Conservation (phyloP, 30 jellyfish, hydroid and myxozoan species). For the Cassiopea xamachana region DNA sequence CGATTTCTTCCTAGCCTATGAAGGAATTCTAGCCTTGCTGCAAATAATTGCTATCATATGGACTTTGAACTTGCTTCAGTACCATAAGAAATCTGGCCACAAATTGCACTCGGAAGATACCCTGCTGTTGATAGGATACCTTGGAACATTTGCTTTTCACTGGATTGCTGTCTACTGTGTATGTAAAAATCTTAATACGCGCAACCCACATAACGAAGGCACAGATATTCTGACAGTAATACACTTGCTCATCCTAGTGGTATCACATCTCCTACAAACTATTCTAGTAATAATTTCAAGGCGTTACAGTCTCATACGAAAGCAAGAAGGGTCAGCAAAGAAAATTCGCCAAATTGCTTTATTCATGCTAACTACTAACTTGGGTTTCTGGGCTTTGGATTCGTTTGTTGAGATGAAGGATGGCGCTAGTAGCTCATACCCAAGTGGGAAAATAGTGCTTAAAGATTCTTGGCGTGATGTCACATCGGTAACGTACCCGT, state of each 20-base stretch:
- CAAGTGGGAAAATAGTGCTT: constrained; percentile 13
- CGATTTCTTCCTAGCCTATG: constrained; percentile 30
- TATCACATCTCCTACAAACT: constrained; percentile 24
- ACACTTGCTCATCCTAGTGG: background rate
- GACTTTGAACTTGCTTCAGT: background rate
- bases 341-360: constrained; percentile 22
- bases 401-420: constrained; percentile 56
- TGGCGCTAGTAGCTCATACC: constrained; percentile 32
- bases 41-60: constrained; percentile 11
- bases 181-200: background rate
- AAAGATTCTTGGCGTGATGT: constrained; percentile 9
- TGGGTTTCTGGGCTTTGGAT: constrained; percentile 64
- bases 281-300: constrained; percentile 22
- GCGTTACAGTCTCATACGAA: constrained; percentile 7
- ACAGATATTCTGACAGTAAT: background rate
- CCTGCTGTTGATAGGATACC: constrained; percentile 33
- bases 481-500: constrained; percentile 34
- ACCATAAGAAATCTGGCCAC: constrained; percentile 12
- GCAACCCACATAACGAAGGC: background rate
- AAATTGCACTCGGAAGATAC: constrained; percentile 27
- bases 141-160: constrained; percentile 41
- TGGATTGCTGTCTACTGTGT: constrained; percentile 14
- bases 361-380: constrained; percentile 40
- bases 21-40: constrained; percentile 30
- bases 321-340: background rate